Evolutionary conservation across 30 jellyfish, hydroid and myxozoan species (phyloP).

Genomic region (Turritopsis rubra): DNA sequence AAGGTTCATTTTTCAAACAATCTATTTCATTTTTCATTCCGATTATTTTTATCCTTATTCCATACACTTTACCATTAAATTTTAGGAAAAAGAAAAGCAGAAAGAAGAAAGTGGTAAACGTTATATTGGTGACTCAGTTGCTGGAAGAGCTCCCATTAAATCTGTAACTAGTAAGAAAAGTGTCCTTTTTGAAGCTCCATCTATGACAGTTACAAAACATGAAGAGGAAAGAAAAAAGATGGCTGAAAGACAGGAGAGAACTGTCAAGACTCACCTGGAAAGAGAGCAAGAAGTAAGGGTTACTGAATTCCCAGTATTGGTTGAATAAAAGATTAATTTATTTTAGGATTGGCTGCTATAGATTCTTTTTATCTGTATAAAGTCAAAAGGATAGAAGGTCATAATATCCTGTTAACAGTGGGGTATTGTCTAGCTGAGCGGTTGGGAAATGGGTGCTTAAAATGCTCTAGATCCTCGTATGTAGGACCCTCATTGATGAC

Average conservation of each 20-base stretch:
- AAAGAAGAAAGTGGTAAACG: not conserved
- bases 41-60: not conserved
- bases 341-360: too few relatives aligned
- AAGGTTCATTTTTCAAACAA: not conserved
- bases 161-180: not conserved
- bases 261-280: not conserved
- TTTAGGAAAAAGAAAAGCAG: not conserved
- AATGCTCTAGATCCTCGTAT: too few relatives aligned
- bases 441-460: too few relatives aligned
- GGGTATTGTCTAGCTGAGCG: too few relatives aligned
- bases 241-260: not conserved
- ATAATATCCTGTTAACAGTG: too few relatives aligned
- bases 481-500: too few relatives aligned
- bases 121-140: not conserved
- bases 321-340: too few relatives aligned
- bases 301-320: not conserved
- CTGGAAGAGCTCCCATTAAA: not conserved
- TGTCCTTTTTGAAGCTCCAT: not conserved
- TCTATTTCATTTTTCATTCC: not conserved
- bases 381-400: too few relatives aligned
- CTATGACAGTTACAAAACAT: not conserved
- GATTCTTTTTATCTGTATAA: too few relatives aligned
- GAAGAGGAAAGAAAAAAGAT: not conserved
- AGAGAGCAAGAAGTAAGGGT: not conserved
- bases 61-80: too few relatives aligned